A percentile compares a stretch with the other conserved stretches of the same genome.
Conservation (phyloP, 2,113 vertebrate genomes). For the Rhinoderma darwinii region DNA sequence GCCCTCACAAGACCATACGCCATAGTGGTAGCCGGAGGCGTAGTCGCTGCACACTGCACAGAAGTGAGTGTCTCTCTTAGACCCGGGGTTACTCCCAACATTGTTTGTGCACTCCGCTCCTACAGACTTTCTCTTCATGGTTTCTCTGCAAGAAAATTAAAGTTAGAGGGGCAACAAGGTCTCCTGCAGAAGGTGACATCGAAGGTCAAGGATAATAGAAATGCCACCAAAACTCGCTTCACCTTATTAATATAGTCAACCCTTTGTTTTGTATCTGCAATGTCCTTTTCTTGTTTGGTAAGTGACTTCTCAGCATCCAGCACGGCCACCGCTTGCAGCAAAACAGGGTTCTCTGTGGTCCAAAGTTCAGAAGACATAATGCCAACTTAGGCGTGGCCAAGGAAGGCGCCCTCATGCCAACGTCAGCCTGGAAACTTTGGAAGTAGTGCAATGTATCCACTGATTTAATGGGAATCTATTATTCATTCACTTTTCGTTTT, state of each 20-base stretch:
- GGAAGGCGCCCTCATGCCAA: background rate
- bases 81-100: conserved; percentile 68
- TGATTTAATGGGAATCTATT: background rate
- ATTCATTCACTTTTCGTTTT: background rate
- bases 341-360: background rate
- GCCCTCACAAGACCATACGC: conserved; percentile 98
- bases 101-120: conserved; percentile 72
- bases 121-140: conserved; percentile 73
- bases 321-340: background rate
- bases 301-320: background rate
- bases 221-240: background rate
- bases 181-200: background rate
- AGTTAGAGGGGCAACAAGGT: background rate
- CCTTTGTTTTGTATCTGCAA: background rate
- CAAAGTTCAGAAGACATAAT: conserved; percentile 15
- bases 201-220: background rate
- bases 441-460: background rate
- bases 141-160: conserved; percentile 73
- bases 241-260: background rate
- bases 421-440: conserved; percentile 18
- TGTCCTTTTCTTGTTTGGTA: background rate
- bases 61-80: conserved; percentile 89
- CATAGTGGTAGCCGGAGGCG: conserved; percentile 99
- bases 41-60: conserved; percentile 96
- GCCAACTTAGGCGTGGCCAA: conserved; percentile 38